Conservation (phyloP, 2,797 vertebrate genomes). For the Spea hammondii region DNA sequence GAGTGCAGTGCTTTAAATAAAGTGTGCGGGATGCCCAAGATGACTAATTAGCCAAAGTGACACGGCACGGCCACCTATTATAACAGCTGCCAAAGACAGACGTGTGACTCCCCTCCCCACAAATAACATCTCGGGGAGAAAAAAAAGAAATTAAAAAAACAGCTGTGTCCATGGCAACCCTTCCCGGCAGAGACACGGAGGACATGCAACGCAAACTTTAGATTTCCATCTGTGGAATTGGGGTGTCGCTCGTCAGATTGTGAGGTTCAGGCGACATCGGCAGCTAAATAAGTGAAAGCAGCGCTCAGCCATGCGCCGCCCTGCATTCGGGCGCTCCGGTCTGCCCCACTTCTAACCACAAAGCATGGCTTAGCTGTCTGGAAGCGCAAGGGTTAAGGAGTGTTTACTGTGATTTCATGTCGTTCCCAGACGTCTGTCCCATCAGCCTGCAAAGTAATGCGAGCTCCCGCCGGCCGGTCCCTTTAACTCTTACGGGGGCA, state of each 20-base stretch:
- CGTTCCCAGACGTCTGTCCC: no score
- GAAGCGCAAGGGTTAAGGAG: no score
- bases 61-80: slow-evolving; percentile 4
- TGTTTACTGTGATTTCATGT: no score
- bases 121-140: slow-evolving; percentile 40
- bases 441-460: no score
- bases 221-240: background rate
- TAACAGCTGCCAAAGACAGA: slow-evolving; percentile 17
- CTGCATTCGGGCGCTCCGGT: slow-evolving; percentile 1
- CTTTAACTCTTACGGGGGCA: no score
- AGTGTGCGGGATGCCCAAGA: background rate
- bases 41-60: slow-evolving; percentile 8
- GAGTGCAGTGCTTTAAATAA: background rate
- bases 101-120: slow-evolving; percentile 16
- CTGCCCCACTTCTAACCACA: background rate
- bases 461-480: no score
- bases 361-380: background rate
- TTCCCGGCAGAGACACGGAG: background rate
- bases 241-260: background rate
- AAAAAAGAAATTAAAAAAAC: background rate
- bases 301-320: background rate
- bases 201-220: background rate
- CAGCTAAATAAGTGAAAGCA: no score
- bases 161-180: slow-evolving; percentile 41
- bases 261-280: background rate